phyloP scores from a whole-genome alignment of 2,797 vertebrate species.

The Okamejei kenojei region DNA sequence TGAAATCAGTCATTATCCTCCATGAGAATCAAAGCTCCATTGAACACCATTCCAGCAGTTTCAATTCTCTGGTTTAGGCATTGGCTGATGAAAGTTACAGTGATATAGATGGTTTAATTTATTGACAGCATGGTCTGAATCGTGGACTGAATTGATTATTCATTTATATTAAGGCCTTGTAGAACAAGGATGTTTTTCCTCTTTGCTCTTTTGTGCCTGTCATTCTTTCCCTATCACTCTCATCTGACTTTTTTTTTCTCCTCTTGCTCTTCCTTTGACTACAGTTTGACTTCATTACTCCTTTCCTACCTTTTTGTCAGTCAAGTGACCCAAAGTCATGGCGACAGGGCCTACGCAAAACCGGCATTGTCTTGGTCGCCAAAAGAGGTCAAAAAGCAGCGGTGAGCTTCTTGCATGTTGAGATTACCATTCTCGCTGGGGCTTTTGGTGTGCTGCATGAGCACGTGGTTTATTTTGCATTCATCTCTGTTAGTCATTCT shows the following conservation, averaged over 20 bases:
- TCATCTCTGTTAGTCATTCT: neutral
- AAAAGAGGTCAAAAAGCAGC: slow-evolving; percentile 32
- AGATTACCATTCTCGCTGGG: neutral
- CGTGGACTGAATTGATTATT: neutral
- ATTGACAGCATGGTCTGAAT: neutral
- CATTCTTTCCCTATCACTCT: neutral
- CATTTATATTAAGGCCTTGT: neutral
- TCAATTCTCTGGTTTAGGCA: neutral
- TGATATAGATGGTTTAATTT: neutral
- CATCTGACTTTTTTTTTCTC: slow-evolving; percentile 30
- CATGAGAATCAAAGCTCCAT: neutral
- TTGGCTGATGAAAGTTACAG: neutral
- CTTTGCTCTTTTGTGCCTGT: neutral
- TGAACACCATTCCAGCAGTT: neutral
- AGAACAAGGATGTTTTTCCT: neutral
- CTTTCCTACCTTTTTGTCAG: slow-evolving; percentile 29
- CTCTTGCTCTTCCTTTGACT: slow-evolving; percentile 20
- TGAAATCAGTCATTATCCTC: neutral
- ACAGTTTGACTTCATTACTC: slow-evolving; percentile 35
- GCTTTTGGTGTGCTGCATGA: slow-evolving; percentile 20
- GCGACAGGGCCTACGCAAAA: slow-evolving; percentile 37
- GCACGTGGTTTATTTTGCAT: neutral
- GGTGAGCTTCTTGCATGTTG: slow-evolving; percentile 11
- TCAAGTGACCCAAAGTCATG: slow-evolving; percentile 26
- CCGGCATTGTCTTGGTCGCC: slow-evolving; percentile 26